Conservation (phyloP, 2,797 vertebrate species). For the Myiotriccus ornatus region DNA sequence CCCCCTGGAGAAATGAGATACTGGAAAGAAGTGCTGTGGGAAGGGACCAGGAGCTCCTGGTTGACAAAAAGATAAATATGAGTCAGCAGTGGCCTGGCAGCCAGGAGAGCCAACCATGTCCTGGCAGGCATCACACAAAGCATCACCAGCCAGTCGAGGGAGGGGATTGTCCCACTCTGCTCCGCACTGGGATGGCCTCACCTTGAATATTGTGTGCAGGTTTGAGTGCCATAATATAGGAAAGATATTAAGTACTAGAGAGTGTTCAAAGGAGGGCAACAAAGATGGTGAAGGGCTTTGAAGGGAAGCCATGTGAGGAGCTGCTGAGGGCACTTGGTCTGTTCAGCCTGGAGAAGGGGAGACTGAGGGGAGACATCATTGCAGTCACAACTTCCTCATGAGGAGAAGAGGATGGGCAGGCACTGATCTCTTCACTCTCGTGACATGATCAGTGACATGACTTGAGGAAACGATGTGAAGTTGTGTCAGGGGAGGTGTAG, state of each 20-base stretch:
- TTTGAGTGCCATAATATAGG: neutral
- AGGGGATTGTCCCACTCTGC: neutral
- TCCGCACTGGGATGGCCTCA: fast-evolving
- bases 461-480: neutral
- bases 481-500: neutral
- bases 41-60: neutral
- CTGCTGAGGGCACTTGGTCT: neutral
- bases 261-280: fast-evolving
- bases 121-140: neutral
- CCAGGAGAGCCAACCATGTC: neutral
- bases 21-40: neutral
- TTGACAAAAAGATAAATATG: neutral
- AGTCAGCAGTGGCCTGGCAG: neutral
- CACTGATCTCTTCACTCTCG: neutral
- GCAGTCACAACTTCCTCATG: neutral
- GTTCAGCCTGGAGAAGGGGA: neutral
- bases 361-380: neutral
- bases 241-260: neutral
- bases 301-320: neutral
- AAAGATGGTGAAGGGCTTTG: neutral
- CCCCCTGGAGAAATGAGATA: fast-evolving
- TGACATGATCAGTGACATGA: neutral
- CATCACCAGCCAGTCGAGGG: fast-evolving
- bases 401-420: neutral
- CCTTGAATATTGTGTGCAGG: neutral